Base-by-base conservation (phyloP, 2,888 invertebrate genomes). In the Neria commutata region DNA sequence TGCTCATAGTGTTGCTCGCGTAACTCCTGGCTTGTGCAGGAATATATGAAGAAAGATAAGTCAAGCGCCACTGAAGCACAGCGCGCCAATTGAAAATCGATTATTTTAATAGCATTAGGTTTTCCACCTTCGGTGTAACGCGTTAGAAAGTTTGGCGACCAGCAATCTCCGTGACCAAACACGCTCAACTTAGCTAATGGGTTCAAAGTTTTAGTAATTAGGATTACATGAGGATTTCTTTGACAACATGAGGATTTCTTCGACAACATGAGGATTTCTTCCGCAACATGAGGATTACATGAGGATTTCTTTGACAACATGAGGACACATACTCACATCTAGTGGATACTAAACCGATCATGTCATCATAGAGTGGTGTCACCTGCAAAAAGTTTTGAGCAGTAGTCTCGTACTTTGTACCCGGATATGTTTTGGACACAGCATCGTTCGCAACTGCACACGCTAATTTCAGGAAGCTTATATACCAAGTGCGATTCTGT, bases 81-180 rank as follows among this genome's bases (percentile, higher is more conserved):
- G 14, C 79, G 84, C 0, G 87, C 78, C 46, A 91, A 71, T 75
- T 91, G 91, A 67, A 89, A 91, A 71, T 91, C 91, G 33, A 91
- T 87, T 60, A 91, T 83, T 67, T 86, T 85, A 2, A 76, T 73
- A 26, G 71, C 71, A 25, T 74, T 61, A 0, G 80, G 68, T 2
- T 64, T 47, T 1, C 72, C 74, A 8, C 67, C 64, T 3, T 55
- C 53, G 2, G 54, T 58, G 54, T 83, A 82, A 45, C 85, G 84
- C 8, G 85, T 85, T 0, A 91, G 74, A 66, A 91, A 91, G 73
- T 91, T 91, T n/a, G 89, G 89, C 0, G 87, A 85, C 91, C 91
- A 91, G 37, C 86, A 86, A 73, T 91, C 91, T 0, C 91, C 91
- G 59, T 91, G 90, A 0, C 85, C 86, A 25, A 91, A 85, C 0